Evolutionary conservation across 2,797 vertebrate species (phyloP).

Genomic region (Chelon auratus): DNA sequence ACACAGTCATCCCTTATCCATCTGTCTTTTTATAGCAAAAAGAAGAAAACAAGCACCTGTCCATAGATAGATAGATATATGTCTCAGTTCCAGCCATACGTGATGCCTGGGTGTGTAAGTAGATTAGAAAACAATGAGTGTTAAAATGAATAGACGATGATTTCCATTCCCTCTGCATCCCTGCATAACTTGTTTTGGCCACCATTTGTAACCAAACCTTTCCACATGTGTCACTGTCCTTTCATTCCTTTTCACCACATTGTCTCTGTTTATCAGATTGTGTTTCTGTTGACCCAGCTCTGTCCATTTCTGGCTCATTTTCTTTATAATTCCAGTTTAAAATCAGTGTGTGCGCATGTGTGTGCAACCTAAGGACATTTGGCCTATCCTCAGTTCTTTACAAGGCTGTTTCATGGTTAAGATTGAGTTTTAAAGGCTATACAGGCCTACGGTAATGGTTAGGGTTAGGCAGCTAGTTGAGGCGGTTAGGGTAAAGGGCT

Average conservation of each 20-base stretch:
- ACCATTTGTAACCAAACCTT: background rate
- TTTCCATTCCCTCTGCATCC: constrained; percentile 42
- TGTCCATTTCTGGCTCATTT: constrained; percentile 18
- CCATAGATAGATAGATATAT: constrained; percentile 8
- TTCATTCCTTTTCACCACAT: constrained; percentile 8
- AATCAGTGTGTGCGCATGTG: constrained; percentile 1
- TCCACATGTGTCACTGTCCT: background rate
- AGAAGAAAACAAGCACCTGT: background rate
- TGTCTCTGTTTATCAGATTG: constrained; percentile 23
- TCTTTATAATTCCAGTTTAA: constrained; percentile 18
- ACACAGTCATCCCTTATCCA: constrained; percentile 2
- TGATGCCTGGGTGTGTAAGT: constrained; percentile 44
- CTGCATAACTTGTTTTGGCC: constrained; percentile 24
- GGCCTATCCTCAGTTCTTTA: too few species aligned
- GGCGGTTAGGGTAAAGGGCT: too few species aligned
- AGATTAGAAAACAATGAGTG: constrained; percentile 71
- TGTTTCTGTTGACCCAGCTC: constrained; percentile 31
- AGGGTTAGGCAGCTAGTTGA: too few species aligned
- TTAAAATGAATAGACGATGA: constrained; percentile 71
- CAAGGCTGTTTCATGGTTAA: too few species aligned
- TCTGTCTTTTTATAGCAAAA: background rate
- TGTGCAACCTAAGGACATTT: background rate
- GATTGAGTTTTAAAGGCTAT: too few species aligned
- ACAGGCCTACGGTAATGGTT: too few species aligned
- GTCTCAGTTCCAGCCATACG: too few species aligned